phyloP scores from a whole-genome alignment of 1,140 invertebrate species.

The Notospermus geniculatus region DNA sequence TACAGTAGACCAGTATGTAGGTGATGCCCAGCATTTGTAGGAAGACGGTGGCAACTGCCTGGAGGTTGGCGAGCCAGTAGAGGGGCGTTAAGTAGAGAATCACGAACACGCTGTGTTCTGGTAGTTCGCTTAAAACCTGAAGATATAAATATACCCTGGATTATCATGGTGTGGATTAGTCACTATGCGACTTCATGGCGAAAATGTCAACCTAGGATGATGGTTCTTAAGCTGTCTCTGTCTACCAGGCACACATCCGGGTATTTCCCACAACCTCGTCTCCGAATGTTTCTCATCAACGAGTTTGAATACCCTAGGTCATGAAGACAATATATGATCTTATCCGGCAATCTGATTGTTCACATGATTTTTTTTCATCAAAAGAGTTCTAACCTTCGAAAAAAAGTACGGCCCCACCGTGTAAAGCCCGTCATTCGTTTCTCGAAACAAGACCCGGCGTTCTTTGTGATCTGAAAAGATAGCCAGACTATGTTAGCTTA shows the following conservation, averaged over 20 bases:
- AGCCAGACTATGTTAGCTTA: not conserved
- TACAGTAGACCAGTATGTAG: slow-evolving; percentile 39
- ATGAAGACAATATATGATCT: not conserved
- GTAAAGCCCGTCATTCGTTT: slow-evolving; percentile 43
- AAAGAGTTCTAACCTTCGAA: slow-evolving; percentile 40
- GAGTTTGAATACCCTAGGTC: too few relatives aligned
- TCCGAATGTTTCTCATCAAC: too few relatives aligned
- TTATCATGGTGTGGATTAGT: too few relatives aligned
- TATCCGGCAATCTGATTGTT: not conserved
- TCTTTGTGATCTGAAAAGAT: slow-evolving; percentile 40
- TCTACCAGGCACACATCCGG: too few relatives aligned
- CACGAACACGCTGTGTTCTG: slow-evolving; percentile 39
- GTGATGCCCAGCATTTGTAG: slow-evolving; percentile 35
- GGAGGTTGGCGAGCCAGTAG: slow-evolving; percentile 38
- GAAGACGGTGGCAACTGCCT: slow-evolving; percentile 28
- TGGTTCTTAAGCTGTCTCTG: too few relatives aligned
- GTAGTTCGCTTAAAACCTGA: slow-evolving; percentile 43
- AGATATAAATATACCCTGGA: not conserved
- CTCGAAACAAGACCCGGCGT: slow-evolving; percentile 36
- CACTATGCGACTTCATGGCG: too few relatives aligned
- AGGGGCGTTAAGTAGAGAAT: slow-evolving; percentile 37
- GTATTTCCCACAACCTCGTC: too few relatives aligned
- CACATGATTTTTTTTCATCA: slow-evolving; percentile 5
- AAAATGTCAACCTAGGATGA: too few relatives aligned
- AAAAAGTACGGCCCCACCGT: slow-evolving; percentile 36